Conservation (phyloP, 1,140 invertebrate species). For the Drosophila subpulchrella region DNA sequence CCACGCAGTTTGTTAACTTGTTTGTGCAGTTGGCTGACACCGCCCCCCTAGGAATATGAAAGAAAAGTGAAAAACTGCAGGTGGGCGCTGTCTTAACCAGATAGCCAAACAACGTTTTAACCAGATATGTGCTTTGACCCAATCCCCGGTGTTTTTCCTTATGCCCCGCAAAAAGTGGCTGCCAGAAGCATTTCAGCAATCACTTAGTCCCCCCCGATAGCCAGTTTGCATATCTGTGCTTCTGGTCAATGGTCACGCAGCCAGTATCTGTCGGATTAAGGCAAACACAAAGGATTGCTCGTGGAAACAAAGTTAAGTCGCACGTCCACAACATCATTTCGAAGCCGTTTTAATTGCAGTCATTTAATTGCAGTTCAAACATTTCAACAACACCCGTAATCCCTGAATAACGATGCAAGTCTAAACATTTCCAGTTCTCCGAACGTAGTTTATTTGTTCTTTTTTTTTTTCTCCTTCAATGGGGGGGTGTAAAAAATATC, state of each 20-base stretch:
- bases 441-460: no score
- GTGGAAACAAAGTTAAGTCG: no score
- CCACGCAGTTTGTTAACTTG: conserved; percentile 2
- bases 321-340: neutral
- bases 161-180: no score
- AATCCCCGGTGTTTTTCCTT: neutral
- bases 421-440: no score
- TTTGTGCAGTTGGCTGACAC: neutral
- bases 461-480: no score
- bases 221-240: conserved; percentile 20
- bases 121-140: neutral
- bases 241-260: neutral
- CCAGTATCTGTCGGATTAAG: neutral
- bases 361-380: neutral
- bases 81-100: conserved; percentile 18
- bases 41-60: no score
- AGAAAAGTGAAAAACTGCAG: conserved; percentile 6
- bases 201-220: neutral
- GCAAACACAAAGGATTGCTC: neutral
- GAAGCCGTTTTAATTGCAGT: neutral
- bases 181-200: conserved; percentile 2
- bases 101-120: conserved; percentile 8
- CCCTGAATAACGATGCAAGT: neutral
- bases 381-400: neutral
- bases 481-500: no score